phyloP scores from a whole-genome alignment of 2,113 vertebrate species.

The Vulpes ferrilata region DNA sequence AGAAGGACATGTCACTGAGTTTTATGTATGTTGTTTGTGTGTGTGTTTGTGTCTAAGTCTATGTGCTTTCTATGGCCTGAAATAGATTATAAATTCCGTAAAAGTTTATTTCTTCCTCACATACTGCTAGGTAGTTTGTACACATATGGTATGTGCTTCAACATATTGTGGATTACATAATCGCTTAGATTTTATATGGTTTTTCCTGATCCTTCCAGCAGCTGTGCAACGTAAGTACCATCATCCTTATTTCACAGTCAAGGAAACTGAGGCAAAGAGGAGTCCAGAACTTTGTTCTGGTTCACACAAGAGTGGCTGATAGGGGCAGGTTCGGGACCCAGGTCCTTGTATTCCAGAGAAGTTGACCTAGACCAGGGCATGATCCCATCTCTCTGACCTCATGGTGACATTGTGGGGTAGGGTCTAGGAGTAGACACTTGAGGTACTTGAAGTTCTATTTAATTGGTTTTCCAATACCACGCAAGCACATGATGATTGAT shows the following conservation, averaged over 20 bases:
- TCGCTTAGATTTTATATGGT: background rate
- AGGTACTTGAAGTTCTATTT: background rate
- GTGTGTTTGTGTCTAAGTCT: background rate
- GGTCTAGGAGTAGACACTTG: background rate
- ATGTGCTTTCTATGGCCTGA: background rate
- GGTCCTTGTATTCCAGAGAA: background rate
- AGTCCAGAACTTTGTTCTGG: background rate
- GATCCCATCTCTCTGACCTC: background rate
- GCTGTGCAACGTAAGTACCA: background rate
- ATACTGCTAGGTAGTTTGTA: background rate
- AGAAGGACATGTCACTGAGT: background rate
- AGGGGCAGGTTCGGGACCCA: background rate
- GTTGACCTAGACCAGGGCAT: background rate
- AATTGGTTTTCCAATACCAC: background rate
- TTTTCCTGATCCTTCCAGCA: background rate
- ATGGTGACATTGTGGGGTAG: background rate
- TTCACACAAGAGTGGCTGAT: background rate
- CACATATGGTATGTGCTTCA: background rate
- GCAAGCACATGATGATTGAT: background rate
- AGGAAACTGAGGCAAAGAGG: background rate
- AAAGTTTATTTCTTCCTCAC: background rate
- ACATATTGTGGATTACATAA: background rate
- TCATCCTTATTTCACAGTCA: background rate
- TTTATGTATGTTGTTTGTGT: background rate
- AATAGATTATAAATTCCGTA: background rate